These are phyloP conservation scores for Drosophila lutescens DNA, from an alignment of 2,888 invertebrate species.

Conservation along the genomic window DNA sequence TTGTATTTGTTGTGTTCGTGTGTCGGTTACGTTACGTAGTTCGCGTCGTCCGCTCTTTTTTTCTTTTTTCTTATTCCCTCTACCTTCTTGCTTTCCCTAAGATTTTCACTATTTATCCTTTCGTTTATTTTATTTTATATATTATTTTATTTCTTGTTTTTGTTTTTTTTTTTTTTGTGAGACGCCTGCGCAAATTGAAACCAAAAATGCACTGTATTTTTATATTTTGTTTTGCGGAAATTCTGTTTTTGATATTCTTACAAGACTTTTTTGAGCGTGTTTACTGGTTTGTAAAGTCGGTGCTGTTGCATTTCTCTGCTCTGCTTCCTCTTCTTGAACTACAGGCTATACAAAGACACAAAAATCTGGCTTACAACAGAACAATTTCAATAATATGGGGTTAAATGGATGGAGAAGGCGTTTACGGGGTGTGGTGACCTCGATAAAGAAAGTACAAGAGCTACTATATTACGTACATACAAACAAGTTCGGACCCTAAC, in stretches of 20 bases:
- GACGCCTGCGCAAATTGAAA: slow-evolving; percentile 47
- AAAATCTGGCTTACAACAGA: slow-evolving; percentile 19
- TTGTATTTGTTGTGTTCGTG: slow-evolving; percentile 13
- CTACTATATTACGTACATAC: slow-evolving; percentile 5
- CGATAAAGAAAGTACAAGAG: slow-evolving; percentile 8
- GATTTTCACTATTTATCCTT: slow-evolving; percentile 52
- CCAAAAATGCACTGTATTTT: slow-evolving; percentile 54
- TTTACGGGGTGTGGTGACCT: neutral
- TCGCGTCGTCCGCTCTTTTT: slow-evolving; percentile 21
- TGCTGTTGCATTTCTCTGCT: slow-evolving; percentile 10
- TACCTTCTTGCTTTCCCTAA: slow-evolving; percentile 42
- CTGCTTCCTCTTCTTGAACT: slow-evolving; percentile 3
- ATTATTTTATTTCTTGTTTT: slow-evolving; percentile 44
- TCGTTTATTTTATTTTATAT: slow-evolving; percentile 65
- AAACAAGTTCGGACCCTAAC: neutral
- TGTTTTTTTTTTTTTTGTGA: slow-evolving; percentile 9
- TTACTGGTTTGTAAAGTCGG: slow-evolving; percentile 41
- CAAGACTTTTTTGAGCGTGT: slow-evolving; percentile 64
- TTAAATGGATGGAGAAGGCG: slow-evolving; percentile 17
- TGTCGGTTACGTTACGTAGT: slow-evolving; percentile 19
- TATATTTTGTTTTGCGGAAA: slow-evolving; percentile 17
- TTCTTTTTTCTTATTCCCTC: slow-evolving; percentile 13
- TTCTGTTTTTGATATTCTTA: slow-evolving; percentile 38
- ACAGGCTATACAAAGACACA: slow-evolving; percentile 26
- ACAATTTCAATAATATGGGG: slow-evolving; percentile 18